A percentile compares a stretch with the other conserved stretches of the same genome.
phyloP scores from a whole-genome alignment of 2,888 invertebrate species.

The Heliconius aoede region DNA sequence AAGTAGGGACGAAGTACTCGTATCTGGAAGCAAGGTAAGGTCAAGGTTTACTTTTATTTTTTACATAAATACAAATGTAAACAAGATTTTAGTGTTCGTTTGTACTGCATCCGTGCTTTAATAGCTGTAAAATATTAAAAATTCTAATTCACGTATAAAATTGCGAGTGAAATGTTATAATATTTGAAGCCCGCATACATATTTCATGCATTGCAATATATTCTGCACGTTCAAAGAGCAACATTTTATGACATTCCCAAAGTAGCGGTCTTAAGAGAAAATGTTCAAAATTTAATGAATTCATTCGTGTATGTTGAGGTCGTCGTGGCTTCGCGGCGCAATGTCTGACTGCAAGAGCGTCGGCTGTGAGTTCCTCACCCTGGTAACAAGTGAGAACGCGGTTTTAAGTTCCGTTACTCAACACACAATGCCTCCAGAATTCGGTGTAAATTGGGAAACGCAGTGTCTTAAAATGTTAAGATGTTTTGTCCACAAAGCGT shows the following conservation, averaged over 20 bases:
- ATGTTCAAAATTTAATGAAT: conserved; percentile 20
- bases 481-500: too few species aligned
- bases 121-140: background rate
- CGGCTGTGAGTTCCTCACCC: background rate
- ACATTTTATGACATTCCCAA: conserved; percentile 18
- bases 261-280: conserved; percentile 8
- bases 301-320: background rate
- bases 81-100: background rate
- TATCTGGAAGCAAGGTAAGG: too few species aligned
- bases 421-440: too few species aligned
- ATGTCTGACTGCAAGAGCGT: background rate
- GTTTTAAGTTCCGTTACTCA: background rate
- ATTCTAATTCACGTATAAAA: background rate
- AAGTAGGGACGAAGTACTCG: too few species aligned
- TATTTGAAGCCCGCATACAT: conserved; percentile 19
- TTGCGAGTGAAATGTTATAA: conserved; percentile 1
- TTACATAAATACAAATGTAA: background rate
- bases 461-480: too few species aligned
- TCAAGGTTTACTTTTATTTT: too few species aligned
- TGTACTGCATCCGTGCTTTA: background rate
- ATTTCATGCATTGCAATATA: conserved; percentile 25
- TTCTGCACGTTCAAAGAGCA: conserved; percentile 14
- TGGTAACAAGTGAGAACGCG: background rate
- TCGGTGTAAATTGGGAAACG: too few species aligned
- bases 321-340: background rate